Evolutionary conservation across 2,888 invertebrate genomes (phyloP), one percentile per base, ranked within the genome.

Genomic region (Scotopteryx bipunctaria): DNA sequence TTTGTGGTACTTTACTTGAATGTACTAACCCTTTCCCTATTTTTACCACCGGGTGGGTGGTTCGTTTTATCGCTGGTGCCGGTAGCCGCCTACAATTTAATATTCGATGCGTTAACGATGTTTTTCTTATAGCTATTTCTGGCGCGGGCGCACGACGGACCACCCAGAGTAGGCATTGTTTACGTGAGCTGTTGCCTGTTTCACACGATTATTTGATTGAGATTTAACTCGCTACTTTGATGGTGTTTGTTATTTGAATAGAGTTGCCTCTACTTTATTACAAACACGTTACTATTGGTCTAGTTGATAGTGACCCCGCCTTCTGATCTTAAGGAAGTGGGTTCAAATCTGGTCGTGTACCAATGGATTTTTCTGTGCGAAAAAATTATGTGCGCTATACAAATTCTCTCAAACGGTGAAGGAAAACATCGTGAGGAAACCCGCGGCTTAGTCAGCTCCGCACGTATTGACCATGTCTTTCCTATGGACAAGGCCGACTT

Each of bases 71-170:
- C 64, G 70, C 70, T 72, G 67, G 63, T 64, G 68, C 66, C 86
- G 82, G 83, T 86, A 88, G 89, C 86, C 78, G 82, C 72, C 80
- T 81, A 77, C 78, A 76, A 82, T 86, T 81, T 86, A 84, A 86
- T 85, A 87, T 84, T 82, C 84, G 54, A 43, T 66, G 71, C 63
- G 80, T 86, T 83, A 86, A 88, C 85, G 81, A 85, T 85, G 88
- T 87, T 89, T 87, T 88, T 85, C 86, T 83, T 86, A 79, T 77
- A 78, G 53, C 50, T 88, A 89, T 89, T 89, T 87, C 64, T 71
- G 86, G 76, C 73, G 75, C 69, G 59, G 48, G 74, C 77, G 80
- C 78, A 67, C 45, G 45, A 41, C 45, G 44, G 88, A 87, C 89
- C 88, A 88, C 88, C 88, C 85, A 47, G 47, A 74, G 76, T 14